Conservation (phyloP, 2,797 vertebrate species). For the Pogonophryne albipinna region DNA sequence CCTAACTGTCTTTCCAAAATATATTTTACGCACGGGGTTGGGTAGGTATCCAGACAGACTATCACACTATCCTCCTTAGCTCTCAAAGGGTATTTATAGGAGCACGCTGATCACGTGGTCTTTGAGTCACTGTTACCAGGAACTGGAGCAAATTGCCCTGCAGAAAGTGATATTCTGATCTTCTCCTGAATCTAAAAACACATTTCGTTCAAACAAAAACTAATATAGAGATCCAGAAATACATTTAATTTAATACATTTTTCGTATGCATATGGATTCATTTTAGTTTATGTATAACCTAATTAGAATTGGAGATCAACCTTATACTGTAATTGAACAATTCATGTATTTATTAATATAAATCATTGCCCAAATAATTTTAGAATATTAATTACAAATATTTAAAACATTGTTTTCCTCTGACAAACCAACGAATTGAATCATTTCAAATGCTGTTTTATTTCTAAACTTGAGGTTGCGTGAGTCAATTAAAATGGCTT, state of each 20-base stretch:
- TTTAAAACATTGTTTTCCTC: neutral
- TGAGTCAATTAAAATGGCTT: neutral
- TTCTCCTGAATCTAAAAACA: neutral
- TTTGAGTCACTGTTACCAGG: slow-evolving; percentile 80
- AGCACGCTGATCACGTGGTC: slow-evolving; percentile 80
- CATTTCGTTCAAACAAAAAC: neutral
- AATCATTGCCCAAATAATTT: too few species aligned
- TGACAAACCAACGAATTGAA: neutral
- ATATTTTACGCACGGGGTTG: slow-evolving; percentile 71
- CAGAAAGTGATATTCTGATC: slow-evolving; percentile 37
- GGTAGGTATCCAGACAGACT: slow-evolving; percentile 77
- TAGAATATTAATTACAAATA: too few species aligned
- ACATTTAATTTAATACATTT: neutral
- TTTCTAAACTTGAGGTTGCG: neutral
- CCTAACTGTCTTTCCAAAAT: slow-evolving; percentile 56
- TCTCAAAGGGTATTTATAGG: slow-evolving; percentile 87
- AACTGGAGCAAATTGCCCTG: slow-evolving; percentile 66
- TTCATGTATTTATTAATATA: neutral
- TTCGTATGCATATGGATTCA: neutral
- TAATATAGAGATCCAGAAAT: neutral
- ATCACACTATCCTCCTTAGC: slow-evolving; percentile 79
- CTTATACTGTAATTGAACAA: neutral
- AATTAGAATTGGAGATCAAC: neutral
- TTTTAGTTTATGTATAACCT: neutral
- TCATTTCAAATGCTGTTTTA: neutral